Evolutionary conservation across 2,888 invertebrate genomes (phyloP), one percentile per base, ranked within the genome.

Genomic region (Hyles lineata): DNA sequence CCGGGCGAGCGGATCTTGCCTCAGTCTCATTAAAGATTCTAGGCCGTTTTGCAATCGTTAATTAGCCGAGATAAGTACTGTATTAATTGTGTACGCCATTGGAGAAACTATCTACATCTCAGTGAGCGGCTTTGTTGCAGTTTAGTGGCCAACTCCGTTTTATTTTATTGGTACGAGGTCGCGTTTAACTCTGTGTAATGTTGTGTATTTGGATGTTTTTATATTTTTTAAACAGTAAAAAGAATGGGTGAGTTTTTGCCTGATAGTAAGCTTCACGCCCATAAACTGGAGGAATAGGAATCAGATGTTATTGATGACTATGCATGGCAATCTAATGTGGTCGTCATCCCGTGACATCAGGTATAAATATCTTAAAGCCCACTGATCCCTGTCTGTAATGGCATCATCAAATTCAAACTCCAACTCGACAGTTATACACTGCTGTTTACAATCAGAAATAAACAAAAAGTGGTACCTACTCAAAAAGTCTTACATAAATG

Each of bases 11-110:
- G 93, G 92, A 93, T 93, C 92, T 93, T 93, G 87, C 93, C 85
- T 78, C 91, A 92, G 89, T 79, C 94, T 93, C 93, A 93, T 93
- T 94, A 92, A 87, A 90, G 90, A 93, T 94, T 93, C 94, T 94
- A 94, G 94, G 93, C 92, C 93, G 90, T 83, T 84, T 85, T 90
- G 92, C 93, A 93, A 93, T 93, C 88, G 88, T 91, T 94, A 94
- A 94, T 94, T 94, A 94, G 90, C 78, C 76, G 85, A 93, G 93
- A 92, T 94, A 93, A 92, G 89, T 92, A 84, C 86, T 83, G 92
- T 91, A 94, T 94, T 94, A 93, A 94, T 94, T 93, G 93, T 90
- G 89, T 91, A 89, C 89, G 90, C 91, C 92, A 92, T 91, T 92
- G 90, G 91, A 85, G 83, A 82, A 70, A 76, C 83, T 92, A 92